phyloP scores from a whole-genome alignment of 2,113 vertebrate species.

The Arothron firmamentum region DNA sequence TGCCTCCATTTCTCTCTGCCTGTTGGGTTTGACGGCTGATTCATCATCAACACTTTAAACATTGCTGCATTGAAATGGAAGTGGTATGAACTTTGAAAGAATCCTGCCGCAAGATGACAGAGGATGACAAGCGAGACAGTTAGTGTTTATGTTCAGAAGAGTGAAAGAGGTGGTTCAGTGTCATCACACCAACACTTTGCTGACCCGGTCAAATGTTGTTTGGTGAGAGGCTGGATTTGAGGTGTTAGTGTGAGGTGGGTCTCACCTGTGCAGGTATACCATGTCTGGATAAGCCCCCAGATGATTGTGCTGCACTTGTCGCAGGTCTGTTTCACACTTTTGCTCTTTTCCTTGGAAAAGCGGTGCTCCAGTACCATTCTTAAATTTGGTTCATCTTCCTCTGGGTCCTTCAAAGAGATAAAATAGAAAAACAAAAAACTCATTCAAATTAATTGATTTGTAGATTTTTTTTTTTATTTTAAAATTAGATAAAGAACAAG shows the following conservation, averaged over 20 bases:
- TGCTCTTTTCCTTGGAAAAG: slow-evolving; percentile 97
- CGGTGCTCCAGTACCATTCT: slow-evolving; percentile 89
- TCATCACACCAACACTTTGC: too few relatives aligned
- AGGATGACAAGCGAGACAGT: too few relatives aligned
- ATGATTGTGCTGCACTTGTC: slow-evolving; percentile 94
- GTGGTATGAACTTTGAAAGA: too few relatives aligned
- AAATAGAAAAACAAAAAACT: not conserved
- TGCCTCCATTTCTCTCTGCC: too few relatives aligned
- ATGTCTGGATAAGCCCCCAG: slow-evolving; percentile 98
- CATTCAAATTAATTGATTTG: not conserved
- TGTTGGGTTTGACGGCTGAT: too few relatives aligned
- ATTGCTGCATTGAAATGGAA: not conserved
- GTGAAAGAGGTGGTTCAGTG: too few relatives aligned
- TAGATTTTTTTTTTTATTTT: too few relatives aligned
- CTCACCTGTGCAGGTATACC: slow-evolving; percentile 97
- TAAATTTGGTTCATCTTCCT: slow-evolving; percentile 91
- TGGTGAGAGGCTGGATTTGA: too few relatives aligned
- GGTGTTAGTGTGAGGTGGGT: not conserved
- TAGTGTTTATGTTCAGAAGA: too few relatives aligned
- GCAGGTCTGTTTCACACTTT: slow-evolving; percentile 93
- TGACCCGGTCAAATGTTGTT: too few relatives aligned
- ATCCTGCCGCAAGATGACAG: too few relatives aligned
- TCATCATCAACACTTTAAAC: not conserved
- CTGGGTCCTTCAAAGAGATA: slow-evolving; percentile 80
- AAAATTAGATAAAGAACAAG: not conserved